Evolutionary conservation across 2,113 vertebrate genomes (phyloP), one percentile per base, ranked within the genome.

Genomic region (Myanophis thanlyinensis): DNA sequence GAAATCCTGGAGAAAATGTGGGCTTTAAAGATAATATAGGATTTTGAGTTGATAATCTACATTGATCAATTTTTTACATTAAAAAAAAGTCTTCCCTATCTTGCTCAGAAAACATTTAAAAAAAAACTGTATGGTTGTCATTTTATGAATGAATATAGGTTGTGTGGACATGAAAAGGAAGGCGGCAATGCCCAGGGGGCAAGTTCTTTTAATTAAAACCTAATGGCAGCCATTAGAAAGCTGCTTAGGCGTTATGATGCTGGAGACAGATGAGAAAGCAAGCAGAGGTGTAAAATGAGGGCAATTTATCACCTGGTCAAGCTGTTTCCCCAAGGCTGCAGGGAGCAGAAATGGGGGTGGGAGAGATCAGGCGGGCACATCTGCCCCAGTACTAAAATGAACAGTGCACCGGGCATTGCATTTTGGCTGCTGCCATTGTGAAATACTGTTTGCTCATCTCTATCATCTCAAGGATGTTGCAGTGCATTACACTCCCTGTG

Each of bases 251-350:
- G 67, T 52, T 93, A 91, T 88, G 90, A 91, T 35, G 27, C 84
- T 87, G 80, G 80, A 91, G 87, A 89, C 27, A 92, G 52, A 59
- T 87, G 62, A 87, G 5, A 35, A 92, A 47, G 49, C 92, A 87
- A 40, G 89, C 93, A 53, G 84, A 93, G 89, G 88, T 88, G 62
- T 86, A 87, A 85, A 95, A 95, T 91, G 93, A 86, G 89, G 27
- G 62, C 49, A 94, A 62, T 89, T 95, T 96, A 93, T 92, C 94
- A 87, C 94, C 22, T 89, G 44, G 51, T 92, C 94, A 91, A 90
- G 49, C 73, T 22, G 92, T 93, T 95, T 93, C 92, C 11, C 92
- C 53, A 85, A 46, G 46, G 88, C 88, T 62, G 73, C 25, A 8
- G 89, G 73, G 59, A 95, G 93, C 53, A 10, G 53, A 91, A 15